Evolutionary conservation across 2,113 vertebrate species (phyloP), one percentile per base, ranked within the genome.

Genomic region (Glareola pratincola): DNA sequence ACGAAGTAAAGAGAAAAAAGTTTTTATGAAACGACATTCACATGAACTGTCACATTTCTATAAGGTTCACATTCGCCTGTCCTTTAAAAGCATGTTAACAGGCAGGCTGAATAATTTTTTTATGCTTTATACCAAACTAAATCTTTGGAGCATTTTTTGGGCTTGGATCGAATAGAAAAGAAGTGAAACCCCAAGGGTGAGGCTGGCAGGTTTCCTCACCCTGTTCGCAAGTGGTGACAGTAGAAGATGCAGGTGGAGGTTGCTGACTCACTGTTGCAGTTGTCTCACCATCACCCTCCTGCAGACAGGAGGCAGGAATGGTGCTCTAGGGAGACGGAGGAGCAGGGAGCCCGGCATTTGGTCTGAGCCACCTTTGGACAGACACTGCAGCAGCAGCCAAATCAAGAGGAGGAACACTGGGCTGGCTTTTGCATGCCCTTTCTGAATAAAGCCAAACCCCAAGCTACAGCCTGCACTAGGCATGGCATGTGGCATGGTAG

Each of bases 401-500:
- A 59, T 17, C 12, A 74, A 69, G 36, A 60, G 15, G 6, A 62
- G 9, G 43, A 64, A 45, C 27, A 80, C 1, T 2, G 6, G 41
- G 3, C 23, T 77, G 23, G 18, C 14, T 59, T 80, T 83, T 43
- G 4, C 20, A 37, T 10, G 24, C 10, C 3, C 3, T 21, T 74
- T 67, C 26, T 68, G 56, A 84, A 67, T 21, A 93, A 84, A 93
- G 80, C 2, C 18, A 77, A 63, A 23, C 5, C 9, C 41, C 50
- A 92, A 19, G 16, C 9, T 59, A 51, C 9, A 43, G 47, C 8
- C 14, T 43, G 22, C 1, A 5, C 8, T 41, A 68, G 45, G 24
- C 17, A 24, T 3, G 7, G 4, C 3, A 0, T 14, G 5, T 41
- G 48, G 21, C 6, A 4, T 6, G 11, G 12, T 2, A 75, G 22